A percentile compares a stretch with the other conserved stretches of the same genome.
These are phyloP conservation scores for Porites lobata DNA, from an alignment of 92 coral and sea anemone species.

Conservation along the genomic window DNA sequence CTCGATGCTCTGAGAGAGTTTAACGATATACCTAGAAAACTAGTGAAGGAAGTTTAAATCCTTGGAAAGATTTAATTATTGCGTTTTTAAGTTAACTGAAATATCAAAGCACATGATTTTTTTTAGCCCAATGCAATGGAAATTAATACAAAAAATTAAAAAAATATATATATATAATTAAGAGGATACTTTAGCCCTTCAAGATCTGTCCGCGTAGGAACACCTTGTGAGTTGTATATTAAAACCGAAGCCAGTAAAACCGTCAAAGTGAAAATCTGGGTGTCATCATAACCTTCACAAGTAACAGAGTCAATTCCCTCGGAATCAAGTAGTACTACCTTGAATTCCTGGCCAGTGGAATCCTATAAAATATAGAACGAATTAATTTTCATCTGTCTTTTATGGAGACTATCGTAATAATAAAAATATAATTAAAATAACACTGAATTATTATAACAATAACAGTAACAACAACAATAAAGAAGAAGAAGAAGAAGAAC, in stretches of 20 bases:
- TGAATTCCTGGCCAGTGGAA: slow-evolving; percentile 65
- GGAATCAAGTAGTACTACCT: slow-evolving; percentile 80
- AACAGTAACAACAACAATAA: too few relatives aligned
- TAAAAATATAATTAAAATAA: too few relatives aligned
- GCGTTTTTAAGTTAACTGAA: too few relatives aligned
- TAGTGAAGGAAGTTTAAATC: not conserved
- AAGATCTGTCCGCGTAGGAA: slow-evolving; percentile 34
- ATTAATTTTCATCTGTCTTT: too few relatives aligned
- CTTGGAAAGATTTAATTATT: too few relatives aligned
- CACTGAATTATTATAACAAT: too few relatives aligned
- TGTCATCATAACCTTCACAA: slow-evolving; percentile 58
- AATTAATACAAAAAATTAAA: too few relatives aligned
- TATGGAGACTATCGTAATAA: not conserved
- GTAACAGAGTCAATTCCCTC: slow-evolving; percentile 76
- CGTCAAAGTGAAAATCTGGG: slow-evolving; percentile 73
- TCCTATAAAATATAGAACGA: slow-evolving; percentile 15
- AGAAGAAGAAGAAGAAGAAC: too few relatives aligned
- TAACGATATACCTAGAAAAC: slow-evolving; percentile 17
- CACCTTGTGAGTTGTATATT: too few relatives aligned
- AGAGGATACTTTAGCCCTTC: slow-evolving; percentile 74
- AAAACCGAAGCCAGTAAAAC: slow-evolving; percentile 60
- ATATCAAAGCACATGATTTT: too few relatives aligned
- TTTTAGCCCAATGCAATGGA: too few relatives aligned
- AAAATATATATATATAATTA: not conserved
- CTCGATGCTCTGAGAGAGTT: slow-evolving; percentile 24